Percentiles rank a stretch among this genome's conserved stretches.
These are phyloP conservation scores for Anoplolepis gracilipes DNA, from an alignment of 1,140 invertebrate species.

Conservation along the genomic window DNA sequence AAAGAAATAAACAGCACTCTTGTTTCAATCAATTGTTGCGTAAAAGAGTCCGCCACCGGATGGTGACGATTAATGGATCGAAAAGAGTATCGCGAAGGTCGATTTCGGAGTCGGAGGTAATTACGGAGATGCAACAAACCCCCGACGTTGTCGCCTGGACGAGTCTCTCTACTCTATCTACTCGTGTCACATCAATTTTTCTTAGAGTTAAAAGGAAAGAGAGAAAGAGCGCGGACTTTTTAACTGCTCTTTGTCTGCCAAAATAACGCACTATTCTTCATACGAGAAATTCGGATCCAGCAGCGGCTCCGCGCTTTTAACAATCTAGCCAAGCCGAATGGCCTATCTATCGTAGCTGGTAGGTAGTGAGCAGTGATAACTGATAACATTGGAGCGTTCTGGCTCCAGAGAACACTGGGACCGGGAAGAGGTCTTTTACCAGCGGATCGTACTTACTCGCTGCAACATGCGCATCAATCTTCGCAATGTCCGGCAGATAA, in stretches of 20 bases:
- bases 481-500: conserved; percentile 52
- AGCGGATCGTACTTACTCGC: background rate
- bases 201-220: background rate
- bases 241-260: background rate
- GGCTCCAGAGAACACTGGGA: background rate
- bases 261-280: conserved; percentile 25
- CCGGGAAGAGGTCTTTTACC: background rate
- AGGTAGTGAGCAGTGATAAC: conserved; percentile 24
- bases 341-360: conserved; percentile 5
- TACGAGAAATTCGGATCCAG: background rate
- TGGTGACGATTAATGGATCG: conserved; percentile 35
- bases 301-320: conserved; percentile 22
- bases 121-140: conserved; percentile 38
- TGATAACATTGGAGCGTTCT: conserved; percentile 39
- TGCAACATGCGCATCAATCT: conserved; percentile 52
- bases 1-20: background rate
- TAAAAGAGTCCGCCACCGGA: background rate
- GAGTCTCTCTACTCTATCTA: background rate
- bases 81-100: conserved; percentile 43
- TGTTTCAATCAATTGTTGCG: background rate
- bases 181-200: conserved; percentile 46
- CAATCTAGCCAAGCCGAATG: background rate
- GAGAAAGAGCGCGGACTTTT: background rate
- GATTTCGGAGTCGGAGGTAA: conserved; percentile 42
- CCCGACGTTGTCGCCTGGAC: conserved; percentile 1